These are phyloP conservation scores for Pseudomyrmex flavicornis DNA, from an alignment of 1,140 invertebrate genomes.

Conservation along the genomic window DNA sequence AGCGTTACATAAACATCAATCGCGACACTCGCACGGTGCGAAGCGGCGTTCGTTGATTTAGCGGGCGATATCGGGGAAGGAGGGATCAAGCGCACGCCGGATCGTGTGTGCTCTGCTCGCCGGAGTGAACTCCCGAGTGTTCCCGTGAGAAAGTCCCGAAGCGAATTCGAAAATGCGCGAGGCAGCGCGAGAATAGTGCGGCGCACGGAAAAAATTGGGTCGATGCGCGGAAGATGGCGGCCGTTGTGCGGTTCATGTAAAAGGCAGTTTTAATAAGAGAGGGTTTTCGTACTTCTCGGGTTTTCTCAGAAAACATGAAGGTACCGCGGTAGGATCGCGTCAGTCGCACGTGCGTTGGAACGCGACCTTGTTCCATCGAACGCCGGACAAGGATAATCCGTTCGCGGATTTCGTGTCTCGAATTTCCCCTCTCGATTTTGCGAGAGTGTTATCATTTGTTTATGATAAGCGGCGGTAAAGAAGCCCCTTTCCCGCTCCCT, in stretches of 20 bases:
- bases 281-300: neutral
- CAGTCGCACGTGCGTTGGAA: conserved; percentile 25
- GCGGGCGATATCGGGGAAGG: too few relatives aligned
- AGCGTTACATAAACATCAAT: neutral
- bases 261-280: neutral
- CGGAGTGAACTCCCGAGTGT: neutral
- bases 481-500: neutral
- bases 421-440: neutral
- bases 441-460: conserved; percentile 62
- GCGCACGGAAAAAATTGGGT: conserved; percentile 80
- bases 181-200: conserved; percentile 13
- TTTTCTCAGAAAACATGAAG: conserved; percentile 67
- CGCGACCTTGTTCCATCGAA: conserved; percentile 2
- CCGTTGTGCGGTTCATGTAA: conserved; percentile 73
- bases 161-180: neutral
- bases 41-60: too few relatives aligned
- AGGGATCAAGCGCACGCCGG: too few relatives aligned
- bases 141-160: neutral
- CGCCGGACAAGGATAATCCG: neutral
- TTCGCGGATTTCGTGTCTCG: conserved; percentile 26
- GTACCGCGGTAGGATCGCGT: conserved; percentile 48
- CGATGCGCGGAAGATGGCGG: conserved; percentile 84
- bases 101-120: too few relatives aligned
- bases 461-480: conserved; percentile 58
- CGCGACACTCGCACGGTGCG: too few relatives aligned